Percentiles rank a stretch among this genome's conserved stretches.
phyloP scores from a whole-genome alignment of 2,797 vertebrate genomes.

The Onychomys arenicola region DNA sequence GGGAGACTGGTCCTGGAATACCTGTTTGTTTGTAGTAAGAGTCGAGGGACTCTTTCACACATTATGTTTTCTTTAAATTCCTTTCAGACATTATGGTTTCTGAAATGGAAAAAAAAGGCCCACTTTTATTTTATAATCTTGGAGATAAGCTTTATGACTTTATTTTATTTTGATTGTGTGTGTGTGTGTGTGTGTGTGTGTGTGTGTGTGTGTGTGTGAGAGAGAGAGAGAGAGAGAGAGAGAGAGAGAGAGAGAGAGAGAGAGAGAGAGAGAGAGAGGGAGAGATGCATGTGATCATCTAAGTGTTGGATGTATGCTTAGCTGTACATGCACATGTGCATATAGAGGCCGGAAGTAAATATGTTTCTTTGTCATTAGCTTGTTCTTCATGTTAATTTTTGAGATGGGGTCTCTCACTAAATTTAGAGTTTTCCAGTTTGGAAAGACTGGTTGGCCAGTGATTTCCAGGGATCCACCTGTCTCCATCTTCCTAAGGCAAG shows the following conservation, averaged over 20 bases:
- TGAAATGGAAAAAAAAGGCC: not conserved
- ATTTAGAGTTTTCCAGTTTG: not conserved
- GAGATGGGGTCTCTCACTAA: not conserved
- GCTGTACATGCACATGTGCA: not conserved
- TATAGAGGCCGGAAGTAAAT: not conserved
- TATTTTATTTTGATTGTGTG: not conserved
- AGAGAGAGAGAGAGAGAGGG: no score
- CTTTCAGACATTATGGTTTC: not conserved
- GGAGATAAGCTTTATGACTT: not conserved
- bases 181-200: no score
- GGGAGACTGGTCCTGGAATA: not conserved
- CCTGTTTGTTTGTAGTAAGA: not conserved
- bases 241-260: no score
- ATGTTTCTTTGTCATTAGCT: fast-evolving
- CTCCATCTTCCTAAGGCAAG: not conserved
- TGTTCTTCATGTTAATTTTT: not conserved
- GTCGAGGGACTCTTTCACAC: not conserved
- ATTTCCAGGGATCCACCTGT: not conserved
- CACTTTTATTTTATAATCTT: not conserved
- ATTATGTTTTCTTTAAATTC: not conserved
- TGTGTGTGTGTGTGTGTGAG: not conserved
- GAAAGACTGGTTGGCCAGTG: not conserved
- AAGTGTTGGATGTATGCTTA: not conserved
- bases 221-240: no score
- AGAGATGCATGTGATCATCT: not conserved